Conservation (phyloP, 2,113 vertebrate genomes). For the Dipodomys spectabilis region DNA sequence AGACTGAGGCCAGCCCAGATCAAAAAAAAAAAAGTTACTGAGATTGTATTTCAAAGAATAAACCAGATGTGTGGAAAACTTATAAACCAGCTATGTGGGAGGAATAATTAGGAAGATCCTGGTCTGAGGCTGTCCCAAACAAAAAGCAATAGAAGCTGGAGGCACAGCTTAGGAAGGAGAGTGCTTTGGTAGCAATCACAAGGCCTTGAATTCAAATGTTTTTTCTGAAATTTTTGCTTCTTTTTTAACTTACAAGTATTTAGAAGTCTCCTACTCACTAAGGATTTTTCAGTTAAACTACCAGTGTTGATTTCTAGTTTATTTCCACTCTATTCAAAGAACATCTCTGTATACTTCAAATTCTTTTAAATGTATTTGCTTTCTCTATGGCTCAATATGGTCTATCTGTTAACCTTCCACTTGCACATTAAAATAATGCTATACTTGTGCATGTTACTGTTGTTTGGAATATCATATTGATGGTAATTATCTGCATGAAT, state of each 20-base stretch:
- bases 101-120: too few relatives aligned
- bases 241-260: not conserved
- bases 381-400: not conserved
- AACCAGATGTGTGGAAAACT: too few relatives aligned
- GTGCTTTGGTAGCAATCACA: too few relatives aligned
- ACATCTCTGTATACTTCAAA: not conserved
- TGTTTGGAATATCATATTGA: not conserved
- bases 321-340: not conserved
- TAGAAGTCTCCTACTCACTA: slow-evolving; percentile 8
- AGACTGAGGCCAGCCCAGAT: too few relatives aligned
- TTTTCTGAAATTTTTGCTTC: too few relatives aligned
- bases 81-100: too few relatives aligned
- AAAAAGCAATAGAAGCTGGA: too few relatives aligned
- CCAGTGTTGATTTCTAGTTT: not conserved
- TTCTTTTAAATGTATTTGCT: not conserved
- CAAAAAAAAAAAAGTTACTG: too few relatives aligned
- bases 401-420: not conserved
- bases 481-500: not conserved
- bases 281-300: not conserved
- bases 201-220: too few relatives aligned
- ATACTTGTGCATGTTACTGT: not conserved
- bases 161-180: too few relatives aligned
- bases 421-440: not conserved
- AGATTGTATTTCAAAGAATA: too few relatives aligned
- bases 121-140: too few relatives aligned